Base-by-base conservation (phyloP, 2,888 invertebrate species). In the Scaptodrosophila latifasciaeformis region DNA sequence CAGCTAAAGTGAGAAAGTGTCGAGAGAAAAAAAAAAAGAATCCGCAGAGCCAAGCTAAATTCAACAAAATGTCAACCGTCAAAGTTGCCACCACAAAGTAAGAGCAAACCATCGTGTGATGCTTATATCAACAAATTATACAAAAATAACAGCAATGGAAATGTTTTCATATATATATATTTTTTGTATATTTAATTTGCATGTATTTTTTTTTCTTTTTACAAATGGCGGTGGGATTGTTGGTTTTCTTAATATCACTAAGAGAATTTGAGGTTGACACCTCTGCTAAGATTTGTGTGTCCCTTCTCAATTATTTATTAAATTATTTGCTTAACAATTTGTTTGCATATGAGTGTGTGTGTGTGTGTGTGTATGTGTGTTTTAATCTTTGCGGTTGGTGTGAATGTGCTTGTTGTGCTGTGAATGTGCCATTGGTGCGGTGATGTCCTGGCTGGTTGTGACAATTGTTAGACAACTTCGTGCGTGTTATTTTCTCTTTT, bases 401-500 rank as follows among this genome's bases (percentile, higher is more conserved):
- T 46, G 9, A 13, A 13, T 39, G 19, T 24, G n/a, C 27, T 27
- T 21, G 35, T 29, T 45, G 48, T 65, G 51, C 57, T 19, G 0
- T 35, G 12, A 42, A 37, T 15, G 24, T 18, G 49, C 34, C 40
- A 47, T 49, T 21, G 24, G n/a, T n/a, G n/a, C n/a, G n/a, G n/a
- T n/a, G n/a, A n/a, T n/a, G n/a, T n/a, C n/a, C n/a, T n/a, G n/a
- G n/a, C 1, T 37, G 19, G 52, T 49, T 48, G 15, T 37, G 37
- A 9, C 9, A 37, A 37, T 18, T 37, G 6, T 56, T 55, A 60
- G 67, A 49, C 55, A 47, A 50, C 64, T 71, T 59, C 66, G 72
- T 64, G 66, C 58, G 60, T 64, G 17, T 43, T 15, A 27, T 24
- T 43, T 43, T 29, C 2, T 27, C 15, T 4, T 37, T 18, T 7